Evolutionary conservation across 2,888 invertebrate species (phyloP), one percentile per base, ranked within the genome.

Genomic region (Drosophila flavopinicola): DNA sequence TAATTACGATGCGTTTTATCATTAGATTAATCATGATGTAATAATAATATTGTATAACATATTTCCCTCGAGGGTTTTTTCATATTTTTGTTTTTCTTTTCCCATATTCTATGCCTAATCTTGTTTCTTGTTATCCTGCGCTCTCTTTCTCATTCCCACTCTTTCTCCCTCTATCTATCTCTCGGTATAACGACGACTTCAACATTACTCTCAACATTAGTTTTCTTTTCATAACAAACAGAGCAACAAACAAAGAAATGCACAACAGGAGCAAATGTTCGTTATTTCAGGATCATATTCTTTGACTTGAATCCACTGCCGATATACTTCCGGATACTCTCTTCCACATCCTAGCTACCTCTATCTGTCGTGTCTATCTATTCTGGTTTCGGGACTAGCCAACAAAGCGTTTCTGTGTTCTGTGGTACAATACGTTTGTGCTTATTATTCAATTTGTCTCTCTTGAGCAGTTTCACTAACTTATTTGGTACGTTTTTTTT

Each of bases 241-340:
- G 84, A 85, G 86, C 83, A 84, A 85, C 72, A 83, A 80, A 80
- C 78, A 85, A 84, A 71, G 79, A 85, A 72, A 70, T 75, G 74
- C 71, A 84, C 85, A 84, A 80, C 84, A 82, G 82, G 78, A 84
- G 84, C 82, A 72, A 70, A 66, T 39, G 57, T 73, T 75, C 53
- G 68, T 66, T 75, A 47, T 42, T 45, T 54, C 58, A 66, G 77
- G 73, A 70, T 69, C 42, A 33, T 20, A n/a, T n/a, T n/a, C n/a
- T 20, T 7, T 7, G 17, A 52, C 29, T 37, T 32, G 10, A 30
- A 13, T 51, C 48, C 38, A 15, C 20, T 44, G 38, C 24, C 52
- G 32, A 37, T 45, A 29, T 33, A 17, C 15, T 15, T 29, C 24
- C 38, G 32, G 32, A 9, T 49, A 20, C 17, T 3, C 39, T 52